These are phyloP conservation scores for Drosophila pandora DNA, from an alignment of 1,140 invertebrate species.

Conservation along the genomic window DNA sequence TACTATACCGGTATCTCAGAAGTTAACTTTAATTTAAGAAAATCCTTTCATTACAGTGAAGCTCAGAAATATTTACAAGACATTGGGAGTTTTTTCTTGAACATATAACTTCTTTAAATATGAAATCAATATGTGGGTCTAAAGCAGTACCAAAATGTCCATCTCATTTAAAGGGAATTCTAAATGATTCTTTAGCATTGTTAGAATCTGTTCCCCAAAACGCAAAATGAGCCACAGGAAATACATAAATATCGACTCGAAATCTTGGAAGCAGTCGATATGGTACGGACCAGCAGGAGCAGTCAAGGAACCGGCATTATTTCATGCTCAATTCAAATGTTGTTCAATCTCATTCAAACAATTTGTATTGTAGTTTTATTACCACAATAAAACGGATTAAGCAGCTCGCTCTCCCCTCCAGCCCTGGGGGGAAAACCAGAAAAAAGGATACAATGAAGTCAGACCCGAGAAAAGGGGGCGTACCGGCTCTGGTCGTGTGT, in stretches of 20 bases:
- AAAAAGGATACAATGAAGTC: slow-evolving; percentile 47
- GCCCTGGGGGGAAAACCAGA: neutral
- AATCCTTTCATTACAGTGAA: too few species aligned
- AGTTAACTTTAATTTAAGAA: too few species aligned
- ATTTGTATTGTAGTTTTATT: slow-evolving; percentile 83
- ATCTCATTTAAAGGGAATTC: slow-evolving; percentile 5
- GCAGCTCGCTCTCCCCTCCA: slow-evolving; percentile 34
- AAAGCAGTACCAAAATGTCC: neutral
- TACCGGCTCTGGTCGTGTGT: slow-evolving; percentile 39
- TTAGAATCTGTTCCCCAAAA: neutral
- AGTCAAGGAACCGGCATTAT: slow-evolving; percentile 50
- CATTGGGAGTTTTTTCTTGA: too few species aligned
- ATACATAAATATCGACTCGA: slow-evolving; percentile 48
- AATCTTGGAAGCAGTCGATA: slow-evolving; percentile 13
- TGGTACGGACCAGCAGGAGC: slow-evolving; percentile 9
- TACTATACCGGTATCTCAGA: too few species aligned
- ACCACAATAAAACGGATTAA: slow-evolving; percentile 82
- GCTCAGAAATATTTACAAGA: too few species aligned
- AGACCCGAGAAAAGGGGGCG: slow-evolving; percentile 61
- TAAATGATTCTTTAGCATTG: slow-evolving; percentile 15
- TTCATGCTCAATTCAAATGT: slow-evolving; percentile 79
- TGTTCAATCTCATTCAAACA: slow-evolving; percentile 80
- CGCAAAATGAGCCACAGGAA: slow-evolving; percentile 39
- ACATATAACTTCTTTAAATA: too few species aligned
- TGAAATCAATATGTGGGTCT: too few species aligned